Percentiles rank a stretch among this genome's conserved stretches.
These are phyloP conservation scores for Ivindomyrus marchei DNA, from an alignment of 2,113 vertebrate genomes.

Conservation along the genomic window DNA sequence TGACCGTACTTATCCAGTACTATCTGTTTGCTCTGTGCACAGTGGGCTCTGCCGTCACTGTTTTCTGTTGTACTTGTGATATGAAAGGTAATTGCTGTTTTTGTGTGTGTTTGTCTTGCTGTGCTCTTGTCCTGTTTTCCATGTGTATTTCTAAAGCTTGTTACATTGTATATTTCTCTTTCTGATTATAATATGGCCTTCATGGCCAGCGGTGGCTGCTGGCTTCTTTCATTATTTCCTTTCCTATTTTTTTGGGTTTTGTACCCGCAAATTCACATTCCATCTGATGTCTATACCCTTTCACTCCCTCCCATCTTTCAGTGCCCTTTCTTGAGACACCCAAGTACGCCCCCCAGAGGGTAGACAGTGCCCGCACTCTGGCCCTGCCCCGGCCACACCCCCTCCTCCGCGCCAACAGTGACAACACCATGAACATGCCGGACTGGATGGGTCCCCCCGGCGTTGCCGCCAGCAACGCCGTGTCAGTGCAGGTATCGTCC, in stretches of 20 bases:
- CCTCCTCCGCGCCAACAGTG: conserved; percentile 80
- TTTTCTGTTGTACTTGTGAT: background rate
- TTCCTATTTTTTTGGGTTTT: background rate
- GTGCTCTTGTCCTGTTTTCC: background rate
- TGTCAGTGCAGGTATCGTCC: conserved; percentile 44
- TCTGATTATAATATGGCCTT: background rate
- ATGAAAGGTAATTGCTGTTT: background rate
- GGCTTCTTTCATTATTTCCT: background rate
- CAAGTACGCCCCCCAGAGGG: conserved; percentile 69
- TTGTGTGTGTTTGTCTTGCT: background rate
- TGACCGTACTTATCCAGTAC: background rate
- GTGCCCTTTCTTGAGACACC: conserved; percentile 85
- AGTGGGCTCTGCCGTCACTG: background rate
- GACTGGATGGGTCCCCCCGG: conserved; percentile 65
- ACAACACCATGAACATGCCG: conserved; percentile 75
- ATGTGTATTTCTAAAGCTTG: background rate
- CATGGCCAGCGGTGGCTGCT: background rate
- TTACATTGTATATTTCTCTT: background rate
- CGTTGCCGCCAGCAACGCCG: conserved; percentile 50
- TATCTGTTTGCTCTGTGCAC: background rate
- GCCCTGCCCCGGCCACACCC: conserved; percentile 55
- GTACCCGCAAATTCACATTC: background rate
- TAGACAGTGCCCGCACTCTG: conserved; percentile 63
- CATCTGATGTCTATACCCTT: background rate
- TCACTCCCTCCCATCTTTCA: conserved; percentile 31